Evolutionary conservation across 1,140 invertebrate genomes (phyloP).

Genomic region (Eupristina koningsbergeri): DNA sequence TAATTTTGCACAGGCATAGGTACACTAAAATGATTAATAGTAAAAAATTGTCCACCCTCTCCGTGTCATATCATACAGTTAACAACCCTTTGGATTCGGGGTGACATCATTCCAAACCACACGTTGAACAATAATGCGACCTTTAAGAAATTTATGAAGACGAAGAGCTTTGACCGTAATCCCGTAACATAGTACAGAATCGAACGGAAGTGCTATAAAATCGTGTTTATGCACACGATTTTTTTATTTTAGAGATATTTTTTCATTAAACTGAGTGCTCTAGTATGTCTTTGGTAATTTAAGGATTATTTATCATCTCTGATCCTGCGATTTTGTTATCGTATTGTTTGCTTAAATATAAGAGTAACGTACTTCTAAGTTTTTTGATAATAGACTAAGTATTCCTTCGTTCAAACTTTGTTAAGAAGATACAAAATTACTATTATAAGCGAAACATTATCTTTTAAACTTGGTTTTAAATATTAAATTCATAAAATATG

Average conservation of each 20-base stretch:
- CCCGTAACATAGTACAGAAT: too few relatives aligned
- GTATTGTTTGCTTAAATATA: neutral
- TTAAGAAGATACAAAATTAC: neutral
- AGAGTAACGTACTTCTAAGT: neutral
- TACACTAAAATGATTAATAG: neutral
- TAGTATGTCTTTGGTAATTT: neutral
- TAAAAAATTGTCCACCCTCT: too few relatives aligned
- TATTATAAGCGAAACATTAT: neutral
- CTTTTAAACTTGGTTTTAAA: neutral
- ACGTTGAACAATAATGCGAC: too few relatives aligned
- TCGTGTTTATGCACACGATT: neutral
- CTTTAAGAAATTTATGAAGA: too few relatives aligned
- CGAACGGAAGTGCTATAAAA: neutral
- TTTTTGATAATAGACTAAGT: neutral
- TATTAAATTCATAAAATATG: neutral
- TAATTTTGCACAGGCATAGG: neutral
- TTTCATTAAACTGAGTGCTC: constrained; percentile 26
- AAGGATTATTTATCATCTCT: neutral
- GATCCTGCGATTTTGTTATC: neutral
- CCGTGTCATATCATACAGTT: too few relatives aligned
- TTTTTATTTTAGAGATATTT: neutral
- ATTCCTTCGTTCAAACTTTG: neutral
- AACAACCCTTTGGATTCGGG: too few relatives aligned
- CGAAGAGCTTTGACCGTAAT: neutral
- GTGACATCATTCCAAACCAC: too few relatives aligned